Percentiles rank a stretch among this genome's conserved stretches.
phyloP scores from a whole-genome alignment of 2,888 invertebrate genomes.

The Endomychus coccineus region DNA sequence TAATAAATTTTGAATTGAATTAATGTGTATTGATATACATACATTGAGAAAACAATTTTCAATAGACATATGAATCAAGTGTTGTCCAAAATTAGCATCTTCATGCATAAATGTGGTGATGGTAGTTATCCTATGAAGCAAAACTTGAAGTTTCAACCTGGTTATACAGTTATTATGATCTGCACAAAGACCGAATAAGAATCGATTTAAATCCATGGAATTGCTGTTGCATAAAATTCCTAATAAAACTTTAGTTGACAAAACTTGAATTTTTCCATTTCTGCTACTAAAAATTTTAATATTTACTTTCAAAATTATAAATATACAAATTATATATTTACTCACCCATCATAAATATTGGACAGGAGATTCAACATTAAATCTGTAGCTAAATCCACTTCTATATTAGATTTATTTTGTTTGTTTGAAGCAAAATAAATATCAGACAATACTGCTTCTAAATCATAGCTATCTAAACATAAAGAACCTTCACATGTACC shows the following conservation, averaged over 20 bases:
- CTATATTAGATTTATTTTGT: constrained; percentile 53
- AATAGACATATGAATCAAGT: constrained; percentile 57
- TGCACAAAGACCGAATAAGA: constrained; percentile 61
- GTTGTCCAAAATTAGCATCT: constrained; percentile 53
- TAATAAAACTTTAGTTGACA: constrained; percentile 61
- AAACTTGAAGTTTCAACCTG: constrained; percentile 52
- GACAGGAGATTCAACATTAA: constrained; percentile 58
- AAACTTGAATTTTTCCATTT: constrained; percentile 55
- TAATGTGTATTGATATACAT: constrained; percentile 24
- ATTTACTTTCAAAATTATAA: background rate
- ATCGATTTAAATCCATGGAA: constrained; percentile 56
- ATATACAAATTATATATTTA: constrained; percentile 12
- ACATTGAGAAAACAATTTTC: constrained; percentile 69
- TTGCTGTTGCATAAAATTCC: constrained; percentile 59
- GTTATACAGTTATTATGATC: constrained; percentile 72
- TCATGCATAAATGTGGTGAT: constrained; percentile 56
- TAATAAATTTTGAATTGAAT: background rate
- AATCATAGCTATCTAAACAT: constrained; percentile 57
- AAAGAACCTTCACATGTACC: constrained; percentile 61
- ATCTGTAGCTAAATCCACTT: constrained; percentile 58
- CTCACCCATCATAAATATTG: constrained; percentile 62
- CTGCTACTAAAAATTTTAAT: constrained; percentile 47
- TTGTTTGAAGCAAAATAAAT: constrained; percentile 68
- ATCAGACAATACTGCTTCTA: constrained; percentile 65
- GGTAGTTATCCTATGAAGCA: constrained; percentile 57